phyloP scores from a whole-genome alignment of 1,140 invertebrate species.

The Pemphigus obesinymphae region DNA sequence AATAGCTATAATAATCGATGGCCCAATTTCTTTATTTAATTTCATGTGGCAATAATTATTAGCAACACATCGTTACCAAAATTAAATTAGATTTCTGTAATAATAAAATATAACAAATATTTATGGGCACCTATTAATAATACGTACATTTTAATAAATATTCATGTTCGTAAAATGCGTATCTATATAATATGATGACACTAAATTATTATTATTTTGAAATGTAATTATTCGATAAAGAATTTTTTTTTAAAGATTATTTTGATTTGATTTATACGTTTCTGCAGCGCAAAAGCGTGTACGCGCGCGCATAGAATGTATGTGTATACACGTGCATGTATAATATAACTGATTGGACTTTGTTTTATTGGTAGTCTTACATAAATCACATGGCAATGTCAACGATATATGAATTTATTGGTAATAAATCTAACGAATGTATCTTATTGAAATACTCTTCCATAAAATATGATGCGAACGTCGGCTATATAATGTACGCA shows the following conservation, averaged over 20 bases:
- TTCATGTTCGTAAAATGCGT: too few species aligned
- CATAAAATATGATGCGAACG: neutral
- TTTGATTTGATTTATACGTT: neutral
- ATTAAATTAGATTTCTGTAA: too few species aligned
- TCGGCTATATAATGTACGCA: neutral
- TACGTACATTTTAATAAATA: too few species aligned
- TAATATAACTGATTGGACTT: neutral
- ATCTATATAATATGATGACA: too few species aligned
- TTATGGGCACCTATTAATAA: too few species aligned
- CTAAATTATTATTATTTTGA: neutral
- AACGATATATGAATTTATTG: neutral
- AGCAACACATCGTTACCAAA: too few species aligned
- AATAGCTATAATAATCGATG: too few species aligned
- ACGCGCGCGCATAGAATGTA: neutral
- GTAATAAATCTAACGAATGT: neutral
- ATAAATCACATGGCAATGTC: constrained; percentile 7
- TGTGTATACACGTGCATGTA: neutral
- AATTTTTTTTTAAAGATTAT: too few species aligned
- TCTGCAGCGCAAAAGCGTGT: neutral
- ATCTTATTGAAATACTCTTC: constrained; percentile 8
- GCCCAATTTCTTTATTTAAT: too few species aligned
- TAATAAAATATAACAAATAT: too few species aligned
- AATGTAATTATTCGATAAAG: neutral
- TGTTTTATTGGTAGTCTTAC: constrained; percentile 1
- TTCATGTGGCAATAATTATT: too few species aligned